Conservation (phyloP, 2,888 invertebrate species). For the Callyntrura guangdongensis region DNA sequence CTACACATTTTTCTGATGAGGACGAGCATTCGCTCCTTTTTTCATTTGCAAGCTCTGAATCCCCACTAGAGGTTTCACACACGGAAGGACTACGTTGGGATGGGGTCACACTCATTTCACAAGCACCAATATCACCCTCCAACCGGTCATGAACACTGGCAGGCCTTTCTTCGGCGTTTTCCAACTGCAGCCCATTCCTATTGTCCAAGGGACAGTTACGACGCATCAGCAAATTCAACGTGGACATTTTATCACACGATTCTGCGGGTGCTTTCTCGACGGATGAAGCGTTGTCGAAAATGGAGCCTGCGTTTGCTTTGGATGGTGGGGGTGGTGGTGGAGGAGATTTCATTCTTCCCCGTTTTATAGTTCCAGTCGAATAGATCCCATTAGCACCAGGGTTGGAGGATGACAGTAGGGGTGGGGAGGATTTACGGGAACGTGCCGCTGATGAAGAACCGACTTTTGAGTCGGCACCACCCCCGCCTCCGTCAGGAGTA, state of each 20-base stretch:
- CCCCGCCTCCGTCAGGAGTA: background rate
- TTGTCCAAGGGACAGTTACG: slow-evolving; percentile 21
- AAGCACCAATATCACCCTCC: background rate
- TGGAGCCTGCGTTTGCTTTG: slow-evolving; percentile 16
- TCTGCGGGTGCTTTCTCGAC: background rate
- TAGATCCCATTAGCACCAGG: background rate
- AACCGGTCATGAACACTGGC: background rate
- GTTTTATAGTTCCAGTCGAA: slow-evolving; percentile 35
- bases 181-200: background rate
- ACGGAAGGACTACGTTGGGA: too few species aligned
- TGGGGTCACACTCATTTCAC: slow-evolving; percentile 64
- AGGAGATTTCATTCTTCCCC: slow-evolving; percentile 69
- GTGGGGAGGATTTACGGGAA: background rate
- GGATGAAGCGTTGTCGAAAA: background rate
- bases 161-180: background rate
- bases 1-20: background rate
- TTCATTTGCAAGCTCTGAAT: too few species aligned
- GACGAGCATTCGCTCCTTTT: background rate
- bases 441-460: slow-evolving; percentile 16
- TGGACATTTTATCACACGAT: slow-evolving; percentile 30
- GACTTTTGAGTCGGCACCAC: slow-evolving; percentile 40
- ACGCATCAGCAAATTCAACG: slow-evolving; percentile 57
- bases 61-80: background rate
- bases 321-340: slow-evolving; percentile 69
- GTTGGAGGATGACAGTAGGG: background rate